These are phyloP conservation scores for Lepidurus packardi DNA, from an alignment of 1,140 invertebrate genomes.

Conservation along the genomic window DNA sequence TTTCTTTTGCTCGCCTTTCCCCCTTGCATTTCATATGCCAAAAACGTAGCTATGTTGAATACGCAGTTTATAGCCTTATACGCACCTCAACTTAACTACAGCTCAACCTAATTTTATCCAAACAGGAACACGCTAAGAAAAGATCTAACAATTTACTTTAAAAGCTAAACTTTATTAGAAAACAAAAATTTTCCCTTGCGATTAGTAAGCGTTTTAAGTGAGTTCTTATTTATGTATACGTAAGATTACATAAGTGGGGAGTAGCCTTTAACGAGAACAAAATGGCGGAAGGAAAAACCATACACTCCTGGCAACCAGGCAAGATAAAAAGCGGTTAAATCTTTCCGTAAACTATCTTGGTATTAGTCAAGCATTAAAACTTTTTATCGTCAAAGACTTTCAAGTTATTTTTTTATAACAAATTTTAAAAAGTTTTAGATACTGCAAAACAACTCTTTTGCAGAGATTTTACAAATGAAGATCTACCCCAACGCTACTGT, in stretches of 20 bases:
- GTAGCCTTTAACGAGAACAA: conserved; percentile 2
- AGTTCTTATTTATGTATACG: not conserved
- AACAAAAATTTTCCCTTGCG: not conserved
- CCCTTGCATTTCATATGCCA: not conserved
- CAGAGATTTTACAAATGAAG: no score
- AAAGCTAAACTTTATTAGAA: not conserved
- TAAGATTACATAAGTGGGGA: not conserved
- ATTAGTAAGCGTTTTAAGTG: not conserved
- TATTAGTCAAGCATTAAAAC: no score
- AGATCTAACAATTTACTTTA: no score
- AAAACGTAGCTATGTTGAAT: not conserved
- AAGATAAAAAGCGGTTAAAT: not conserved
- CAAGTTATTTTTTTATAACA: no score
- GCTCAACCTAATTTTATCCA: not conserved
- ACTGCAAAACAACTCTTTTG: no score
- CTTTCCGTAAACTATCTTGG: not conserved
- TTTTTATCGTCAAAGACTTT: no score
- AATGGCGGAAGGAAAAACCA: not conserved
- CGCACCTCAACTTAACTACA: no score
- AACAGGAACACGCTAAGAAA: no score
- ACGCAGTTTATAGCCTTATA: no score
- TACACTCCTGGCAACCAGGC: not conserved
- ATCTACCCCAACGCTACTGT: no score
- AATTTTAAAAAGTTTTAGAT: no score
- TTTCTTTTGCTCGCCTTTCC: not conserved